Evolutionary conservation across 2,797 vertebrate species (phyloP).

Genomic region (Alauda arvensis): DNA sequence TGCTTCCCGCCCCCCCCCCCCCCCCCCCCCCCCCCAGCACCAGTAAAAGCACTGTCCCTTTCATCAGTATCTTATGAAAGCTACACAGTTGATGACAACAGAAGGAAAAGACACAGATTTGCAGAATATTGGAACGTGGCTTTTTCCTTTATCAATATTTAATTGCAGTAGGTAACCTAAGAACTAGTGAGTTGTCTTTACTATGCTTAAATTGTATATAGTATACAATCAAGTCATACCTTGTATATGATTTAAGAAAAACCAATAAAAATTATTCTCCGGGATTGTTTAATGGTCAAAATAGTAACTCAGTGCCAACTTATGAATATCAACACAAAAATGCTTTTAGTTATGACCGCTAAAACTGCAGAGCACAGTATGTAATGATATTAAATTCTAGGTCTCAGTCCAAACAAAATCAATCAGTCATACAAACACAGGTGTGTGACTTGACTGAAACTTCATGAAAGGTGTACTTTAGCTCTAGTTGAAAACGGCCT

Average conservation of each 20-base stretch:
- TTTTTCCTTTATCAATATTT: slow-evolving; percentile 87
- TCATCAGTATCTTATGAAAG: neutral
- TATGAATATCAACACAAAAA: neutral
- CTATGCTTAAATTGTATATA: slow-evolving; percentile 23
- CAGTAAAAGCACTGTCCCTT: neutral
- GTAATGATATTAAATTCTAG: neutral
- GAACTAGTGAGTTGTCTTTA: slow-evolving; percentile 44
- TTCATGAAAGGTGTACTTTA: neutral
- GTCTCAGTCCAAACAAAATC: neutral
- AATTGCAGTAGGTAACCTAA: slow-evolving; percentile 79
- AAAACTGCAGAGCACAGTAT: neutral
- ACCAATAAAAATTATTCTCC: neutral
- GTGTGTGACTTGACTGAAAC: neutral
- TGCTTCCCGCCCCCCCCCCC: neutral
- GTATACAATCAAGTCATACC: neutral
- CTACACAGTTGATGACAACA: neutral
- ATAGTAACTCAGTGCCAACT: neutral
- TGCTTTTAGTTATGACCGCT: neutral
- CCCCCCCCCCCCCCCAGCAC: rapidly evolving
- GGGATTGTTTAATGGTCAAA: neutral
- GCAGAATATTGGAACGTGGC: slow-evolving; percentile 62
- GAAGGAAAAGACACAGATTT: slow-evolving; percentile 49
- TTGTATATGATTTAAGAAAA: neutral
- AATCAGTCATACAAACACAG: neutral
- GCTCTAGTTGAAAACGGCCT: neutral